A percentile compares a stretch with the other conserved stretches of the same genome.
These are phyloP conservation scores for Hypena proboscidalis DNA, from an alignment of 2,888 invertebrate species.

Conservation along the genomic window DNA sequence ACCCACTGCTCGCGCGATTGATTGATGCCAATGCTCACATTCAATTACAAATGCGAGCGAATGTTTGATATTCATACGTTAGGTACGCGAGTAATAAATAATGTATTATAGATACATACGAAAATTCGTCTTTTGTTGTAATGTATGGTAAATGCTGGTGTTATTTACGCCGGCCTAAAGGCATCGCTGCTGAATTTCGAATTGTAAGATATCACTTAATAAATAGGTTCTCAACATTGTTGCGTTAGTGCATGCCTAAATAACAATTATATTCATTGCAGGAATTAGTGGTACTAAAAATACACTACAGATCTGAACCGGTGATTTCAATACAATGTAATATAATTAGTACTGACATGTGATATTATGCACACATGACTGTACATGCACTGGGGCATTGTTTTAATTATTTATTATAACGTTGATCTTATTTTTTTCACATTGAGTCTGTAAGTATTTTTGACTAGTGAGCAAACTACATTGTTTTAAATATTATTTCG, in stretches of 20 bases:
- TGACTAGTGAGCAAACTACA: too few species aligned
- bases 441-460: too few species aligned
- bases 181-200: constrained; percentile 35
- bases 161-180: constrained; percentile 29
- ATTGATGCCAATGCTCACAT: constrained; percentile 61
- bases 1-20: constrained; percentile 62
- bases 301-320: too few species aligned
- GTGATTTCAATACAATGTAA: too few species aligned
- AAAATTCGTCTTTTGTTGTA: constrained; percentile 34
- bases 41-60: constrained; percentile 60
- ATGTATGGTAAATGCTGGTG: constrained; percentile 24
- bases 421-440: too few species aligned
- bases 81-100: constrained; percentile 19
- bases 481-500: too few species aligned
- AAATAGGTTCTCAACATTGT: constrained; percentile 10
- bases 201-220: constrained; percentile 31
- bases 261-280: too few species aligned
- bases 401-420: too few species aligned
- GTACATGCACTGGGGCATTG: too few species aligned
- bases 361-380: too few species aligned
- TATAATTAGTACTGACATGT: too few species aligned
- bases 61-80: constrained; percentile 54
- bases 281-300: too few species aligned
- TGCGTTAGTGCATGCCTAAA: not conserved
- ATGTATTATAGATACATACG: constrained; percentile 28